These are phyloP conservation scores for Diphyllodes magnificus DNA, from an alignment of 2,113 vertebrate species.

Conservation along the genomic window DNA sequence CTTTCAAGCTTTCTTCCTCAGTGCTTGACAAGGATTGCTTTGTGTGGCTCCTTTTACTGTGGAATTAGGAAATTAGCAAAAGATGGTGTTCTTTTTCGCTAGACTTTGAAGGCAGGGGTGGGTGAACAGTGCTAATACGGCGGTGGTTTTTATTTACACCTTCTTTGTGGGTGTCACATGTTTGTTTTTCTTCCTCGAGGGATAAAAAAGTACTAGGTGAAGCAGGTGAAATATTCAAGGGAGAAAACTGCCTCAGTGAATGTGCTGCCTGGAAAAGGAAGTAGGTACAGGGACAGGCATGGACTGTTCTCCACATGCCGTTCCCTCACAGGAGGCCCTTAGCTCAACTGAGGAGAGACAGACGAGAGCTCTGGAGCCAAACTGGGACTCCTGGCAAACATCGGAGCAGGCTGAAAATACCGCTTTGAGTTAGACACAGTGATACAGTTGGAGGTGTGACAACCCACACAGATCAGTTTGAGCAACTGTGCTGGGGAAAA, in stretches of 20 bases:
- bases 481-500: not conserved
- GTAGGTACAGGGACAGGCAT: not conserved
- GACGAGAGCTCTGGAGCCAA: not conserved
- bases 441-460: conserved; percentile 3
- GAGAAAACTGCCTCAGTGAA: not conserved
- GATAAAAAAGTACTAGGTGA: not conserved
- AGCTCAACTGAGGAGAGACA: not conserved
- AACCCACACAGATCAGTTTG: not conserved
- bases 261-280: not conserved
- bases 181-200: not conserved
- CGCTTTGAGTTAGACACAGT: not conserved
- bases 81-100: rapidly evolving
- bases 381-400: conserved; percentile 36
- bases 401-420: conserved; percentile 40
- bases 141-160: not conserved
- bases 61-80: not conserved
- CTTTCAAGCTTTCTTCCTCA: not conserved
- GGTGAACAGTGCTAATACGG: not conserved
- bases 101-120: not conserved
- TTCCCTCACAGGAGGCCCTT: not conserved
- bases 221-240: not conserved
- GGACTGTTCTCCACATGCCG: not conserved
- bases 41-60: not conserved
- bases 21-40: not conserved
- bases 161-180: not conserved